Base-by-base conservation (phyloP, 2,797 vertebrate species). In the Emys orbicularis region DNA sequence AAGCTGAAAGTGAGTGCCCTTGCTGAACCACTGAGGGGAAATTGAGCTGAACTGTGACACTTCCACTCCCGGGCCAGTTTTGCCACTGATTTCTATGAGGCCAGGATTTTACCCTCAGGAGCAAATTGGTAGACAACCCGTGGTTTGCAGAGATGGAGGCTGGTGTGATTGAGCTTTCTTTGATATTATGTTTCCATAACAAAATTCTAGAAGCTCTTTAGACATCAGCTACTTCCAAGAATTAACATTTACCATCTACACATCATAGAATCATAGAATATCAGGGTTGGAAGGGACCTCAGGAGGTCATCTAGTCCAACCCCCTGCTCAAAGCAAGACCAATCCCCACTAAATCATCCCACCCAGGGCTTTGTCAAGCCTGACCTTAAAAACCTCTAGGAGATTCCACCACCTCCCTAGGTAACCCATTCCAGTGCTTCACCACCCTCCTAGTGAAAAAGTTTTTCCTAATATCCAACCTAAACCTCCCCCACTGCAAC, bases 11-110 rank as follows among this genome's bases (percentile, higher is more conserved):
- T 10, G 61, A 18, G 34, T 68, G 34, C 61, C 8, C 16, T 68
- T n/a, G 34, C 34, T 37, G 61, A 68, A 68, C 61, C 61, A 68
- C 61, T 21, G 18, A 68, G 18, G 4, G 61, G 61, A 68, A 68
- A n/a, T n/a, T 68, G 34, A 34, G 16, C 34, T 68, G 61, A n/a
- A 37, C 34, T n/a, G 34, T n/a, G 34, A n/a, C 13, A 31, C 34
- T 96, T 47, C 37, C 74, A 92, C 50, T 65, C 85, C 90, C 79
- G 90, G 23, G 54, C 8, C 54, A 54, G 93, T 84, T 86, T 87
- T 77, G 65, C 5, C 65, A 88, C 47, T 49, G 81, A 68, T 86
- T 87, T 80, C 61, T 83, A 83, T 88, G 52, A 50, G n/a, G 19
- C n/a, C 65, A 37, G 65, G 65, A 68, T 68, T 37, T 68, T n/a